These are phyloP conservation scores for Belonocnema kinseyi DNA, from an alignment of 1,140 invertebrate genomes.

Conservation along the genomic window DNA sequence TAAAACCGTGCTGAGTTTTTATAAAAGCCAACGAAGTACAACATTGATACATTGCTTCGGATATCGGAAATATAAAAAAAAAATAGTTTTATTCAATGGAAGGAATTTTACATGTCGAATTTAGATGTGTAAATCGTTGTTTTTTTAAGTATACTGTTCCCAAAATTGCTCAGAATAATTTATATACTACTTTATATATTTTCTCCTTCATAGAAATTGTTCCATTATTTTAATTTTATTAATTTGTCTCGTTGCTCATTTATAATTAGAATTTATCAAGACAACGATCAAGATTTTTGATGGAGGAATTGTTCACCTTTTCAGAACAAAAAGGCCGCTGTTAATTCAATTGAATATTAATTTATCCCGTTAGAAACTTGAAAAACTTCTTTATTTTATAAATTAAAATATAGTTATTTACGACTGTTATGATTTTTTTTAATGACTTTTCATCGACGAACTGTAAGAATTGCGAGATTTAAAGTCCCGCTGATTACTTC, in stretches of 20 bases:
- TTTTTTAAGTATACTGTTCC: background rate
- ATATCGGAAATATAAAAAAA: slow-evolving; percentile 37
- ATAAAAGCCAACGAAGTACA: background rate
- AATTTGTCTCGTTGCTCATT: slow-evolving; percentile 9
- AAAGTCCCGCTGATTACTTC: slow-evolving; percentile 4
- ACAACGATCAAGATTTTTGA: background rate
- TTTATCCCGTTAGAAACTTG: too few species aligned
- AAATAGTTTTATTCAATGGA: slow-evolving; percentile 36
- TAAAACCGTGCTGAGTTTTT: background rate
- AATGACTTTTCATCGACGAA: background rate
- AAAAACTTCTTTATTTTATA: too few species aligned
- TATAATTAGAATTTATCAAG: slow-evolving; percentile 27
- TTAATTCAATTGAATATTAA: slow-evolving; percentile 11
- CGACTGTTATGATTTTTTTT: slow-evolving; percentile 9
- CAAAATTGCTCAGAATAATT: slow-evolving; percentile 16
- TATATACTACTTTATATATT: background rate
- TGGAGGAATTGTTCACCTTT: background rate
- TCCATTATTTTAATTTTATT: slow-evolving; percentile 7
- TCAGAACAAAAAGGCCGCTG: background rate
- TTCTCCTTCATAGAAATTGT: background rate
- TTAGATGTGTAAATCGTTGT: slow-evolving; percentile 8
- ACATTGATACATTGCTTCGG: background rate
- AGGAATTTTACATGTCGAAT: background rate
- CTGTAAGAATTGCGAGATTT: background rate
- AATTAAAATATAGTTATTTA: slow-evolving; percentile 9